phyloP scores from a whole-genome alignment of 2,888 invertebrate genomes.

The Papilio gigon region DNA sequence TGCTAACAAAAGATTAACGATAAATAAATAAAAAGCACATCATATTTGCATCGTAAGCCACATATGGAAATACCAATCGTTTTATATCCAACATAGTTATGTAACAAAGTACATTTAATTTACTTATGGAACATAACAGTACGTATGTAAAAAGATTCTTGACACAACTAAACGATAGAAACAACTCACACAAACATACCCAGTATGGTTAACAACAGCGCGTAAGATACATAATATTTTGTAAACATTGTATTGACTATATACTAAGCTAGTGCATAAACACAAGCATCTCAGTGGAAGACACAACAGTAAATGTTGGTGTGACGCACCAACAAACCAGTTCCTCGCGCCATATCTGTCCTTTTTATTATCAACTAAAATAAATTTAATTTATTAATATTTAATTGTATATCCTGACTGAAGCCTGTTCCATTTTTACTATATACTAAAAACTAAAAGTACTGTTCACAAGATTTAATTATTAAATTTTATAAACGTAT shows the following conservation, averaged over 20 bases:
- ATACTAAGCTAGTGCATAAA: not conserved
- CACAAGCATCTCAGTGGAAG: slow-evolving; percentile 5
- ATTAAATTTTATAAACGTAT: no score
- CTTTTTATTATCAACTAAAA: not conserved
- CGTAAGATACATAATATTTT: not conserved
- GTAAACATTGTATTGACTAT: slow-evolving; percentile 22
- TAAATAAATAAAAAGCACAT: not conserved
- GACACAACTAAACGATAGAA: not conserved
- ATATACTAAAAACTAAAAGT: no score
- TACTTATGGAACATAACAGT: no score
- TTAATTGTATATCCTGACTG: not conserved
- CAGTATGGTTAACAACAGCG: slow-evolving; percentile 1
- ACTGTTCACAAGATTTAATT: no score
- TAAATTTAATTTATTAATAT: not conserved
- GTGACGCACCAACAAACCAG: slow-evolving; percentile 2
- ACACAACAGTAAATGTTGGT: slow-evolving; percentile 4
- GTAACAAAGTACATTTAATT: no score
- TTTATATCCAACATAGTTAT: no score
- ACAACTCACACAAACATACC: slow-evolving; percentile 10
- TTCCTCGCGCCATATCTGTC: not conserved
- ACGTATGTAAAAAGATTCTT: no score
- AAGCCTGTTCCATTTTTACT: no score
- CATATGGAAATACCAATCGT: no score
- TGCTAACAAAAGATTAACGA: not conserved
- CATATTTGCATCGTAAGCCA: no score